Conservation (phyloP, 2,888 invertebrate genomes). For the Euplagia quadripunctaria region DNA sequence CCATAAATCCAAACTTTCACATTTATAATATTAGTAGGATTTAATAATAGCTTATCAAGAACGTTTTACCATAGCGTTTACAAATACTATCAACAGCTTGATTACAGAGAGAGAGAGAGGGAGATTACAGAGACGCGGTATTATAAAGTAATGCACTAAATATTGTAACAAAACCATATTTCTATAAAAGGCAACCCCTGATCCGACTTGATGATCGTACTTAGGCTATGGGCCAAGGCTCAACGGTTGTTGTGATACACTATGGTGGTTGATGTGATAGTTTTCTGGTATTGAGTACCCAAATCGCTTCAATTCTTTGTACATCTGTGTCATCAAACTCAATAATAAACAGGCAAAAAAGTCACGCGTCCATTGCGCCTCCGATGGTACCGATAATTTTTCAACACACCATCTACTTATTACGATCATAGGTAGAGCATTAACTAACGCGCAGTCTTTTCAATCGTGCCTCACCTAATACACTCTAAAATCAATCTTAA, state of each 20-base stretch:
- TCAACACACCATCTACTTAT: conserved; percentile 87
- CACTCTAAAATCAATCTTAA: background rate
- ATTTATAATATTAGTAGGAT: no score
- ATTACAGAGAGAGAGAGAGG: no score
- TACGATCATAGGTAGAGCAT: conserved; percentile 85
- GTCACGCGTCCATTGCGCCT: conserved; percentile 84
- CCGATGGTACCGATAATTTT: conserved; percentile 86
- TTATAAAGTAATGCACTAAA: no score
- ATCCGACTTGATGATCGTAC: background rate
- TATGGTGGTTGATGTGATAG: background rate
- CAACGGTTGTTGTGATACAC: background rate
- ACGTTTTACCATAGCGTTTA: no score
- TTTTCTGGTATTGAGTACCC: background rate
- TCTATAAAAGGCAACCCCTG: no score
- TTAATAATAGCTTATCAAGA: no score
- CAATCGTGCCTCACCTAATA: conserved; percentile 48
- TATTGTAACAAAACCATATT: no score
- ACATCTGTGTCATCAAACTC: conserved; percentile 69
- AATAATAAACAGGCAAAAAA: conserved; percentile 85
- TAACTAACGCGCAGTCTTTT: conserved; percentile 79
- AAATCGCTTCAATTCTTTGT: conserved; percentile 25
- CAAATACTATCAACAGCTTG: no score
- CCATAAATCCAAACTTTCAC: no score
- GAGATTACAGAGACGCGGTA: no score
- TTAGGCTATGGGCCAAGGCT: background rate